Percentiles rank a stretch among this genome's conserved stretches.
phyloP scores from a whole-genome alignment of 2,113 vertebrate genomes.

The Coptodon rendalli region DNA sequence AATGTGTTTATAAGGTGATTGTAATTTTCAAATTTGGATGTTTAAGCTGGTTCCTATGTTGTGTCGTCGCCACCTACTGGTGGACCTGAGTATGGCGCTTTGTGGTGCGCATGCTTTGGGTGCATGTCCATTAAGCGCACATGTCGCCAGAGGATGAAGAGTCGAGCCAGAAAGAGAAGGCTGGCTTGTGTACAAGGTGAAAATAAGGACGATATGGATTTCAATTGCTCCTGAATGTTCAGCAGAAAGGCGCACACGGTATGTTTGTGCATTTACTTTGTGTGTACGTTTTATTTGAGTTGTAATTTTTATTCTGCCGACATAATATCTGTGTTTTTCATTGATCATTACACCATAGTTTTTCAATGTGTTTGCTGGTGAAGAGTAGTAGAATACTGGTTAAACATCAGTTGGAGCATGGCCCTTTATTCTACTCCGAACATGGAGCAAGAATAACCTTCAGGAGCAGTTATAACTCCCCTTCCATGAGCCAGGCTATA shows the following conservation, averaged over 20 bases:
- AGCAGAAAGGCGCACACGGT: too few species aligned
- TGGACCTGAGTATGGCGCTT: not conserved
- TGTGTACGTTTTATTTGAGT: too few species aligned
- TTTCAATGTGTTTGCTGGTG: not conserved
- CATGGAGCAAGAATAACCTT: not conserved
- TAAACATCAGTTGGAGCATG: not conserved
- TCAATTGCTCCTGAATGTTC: too few species aligned
- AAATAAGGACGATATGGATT: too few species aligned
- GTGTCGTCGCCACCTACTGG: not conserved
- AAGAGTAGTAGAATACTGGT: not conserved
- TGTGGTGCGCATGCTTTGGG: not conserved
- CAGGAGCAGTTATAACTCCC: not conserved
- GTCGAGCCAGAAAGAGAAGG: too few species aligned
- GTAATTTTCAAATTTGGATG: not conserved
- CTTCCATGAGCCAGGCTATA: fast-evolving
- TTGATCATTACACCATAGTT: not conserved
- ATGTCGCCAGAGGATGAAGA: too few species aligned
- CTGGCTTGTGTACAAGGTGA: too few species aligned
- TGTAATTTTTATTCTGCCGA: too few species aligned
- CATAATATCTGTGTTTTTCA: too few species aligned
- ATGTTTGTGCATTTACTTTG: too few species aligned
- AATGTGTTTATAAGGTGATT: not conserved
- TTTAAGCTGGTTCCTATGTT: not conserved
- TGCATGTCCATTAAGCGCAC: too few species aligned
- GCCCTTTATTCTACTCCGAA: fast-evolving